Percentiles rank a stretch among this genome's conserved stretches.
phyloP scores from a whole-genome alignment of 2,113 vertebrate genomes.

The Donacobius atricapilla region DNA sequence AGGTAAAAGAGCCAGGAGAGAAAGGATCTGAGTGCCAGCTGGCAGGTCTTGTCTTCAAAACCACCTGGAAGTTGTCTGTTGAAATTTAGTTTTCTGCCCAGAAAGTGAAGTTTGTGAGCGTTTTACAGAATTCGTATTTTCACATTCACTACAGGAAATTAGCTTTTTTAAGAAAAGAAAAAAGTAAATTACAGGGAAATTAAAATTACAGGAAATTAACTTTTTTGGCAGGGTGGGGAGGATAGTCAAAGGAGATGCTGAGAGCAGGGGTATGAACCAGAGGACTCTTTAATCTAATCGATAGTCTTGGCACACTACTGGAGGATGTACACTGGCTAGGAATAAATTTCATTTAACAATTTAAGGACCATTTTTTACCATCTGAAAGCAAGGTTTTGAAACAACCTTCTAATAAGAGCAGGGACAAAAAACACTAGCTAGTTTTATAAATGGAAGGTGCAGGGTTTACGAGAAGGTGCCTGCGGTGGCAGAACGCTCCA shows the following conservation, averaged over 20 bases:
- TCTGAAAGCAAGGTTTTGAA: background rate
- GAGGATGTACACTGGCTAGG: background rate
- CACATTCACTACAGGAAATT: background rate
- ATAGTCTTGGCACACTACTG: background rate
- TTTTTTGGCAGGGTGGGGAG: fast-evolving
- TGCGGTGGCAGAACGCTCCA: background rate
- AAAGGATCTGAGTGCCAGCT: background rate
- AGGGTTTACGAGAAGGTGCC: background rate
- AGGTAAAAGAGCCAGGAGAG: background rate
- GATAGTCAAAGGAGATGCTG: background rate
- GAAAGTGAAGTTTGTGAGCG: background rate
- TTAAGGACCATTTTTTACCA: background rate
- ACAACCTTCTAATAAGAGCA: background rate
- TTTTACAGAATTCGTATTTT: background rate
- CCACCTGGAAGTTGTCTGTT: background rate
- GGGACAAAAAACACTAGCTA: background rate
- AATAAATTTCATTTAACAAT: background rate
- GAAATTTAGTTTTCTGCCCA: background rate
- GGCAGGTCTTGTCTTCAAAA: background rate
- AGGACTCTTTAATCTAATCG: background rate
- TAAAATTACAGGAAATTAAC: background rate
- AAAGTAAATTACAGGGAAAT: background rate
- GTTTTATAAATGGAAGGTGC: background rate
- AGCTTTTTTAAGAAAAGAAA: background rate
- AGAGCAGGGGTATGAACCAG: background rate